Evolutionary conservation across 1,140 invertebrate genomes (phyloP).

Genomic region (Drosophila rhopaloa): DNA sequence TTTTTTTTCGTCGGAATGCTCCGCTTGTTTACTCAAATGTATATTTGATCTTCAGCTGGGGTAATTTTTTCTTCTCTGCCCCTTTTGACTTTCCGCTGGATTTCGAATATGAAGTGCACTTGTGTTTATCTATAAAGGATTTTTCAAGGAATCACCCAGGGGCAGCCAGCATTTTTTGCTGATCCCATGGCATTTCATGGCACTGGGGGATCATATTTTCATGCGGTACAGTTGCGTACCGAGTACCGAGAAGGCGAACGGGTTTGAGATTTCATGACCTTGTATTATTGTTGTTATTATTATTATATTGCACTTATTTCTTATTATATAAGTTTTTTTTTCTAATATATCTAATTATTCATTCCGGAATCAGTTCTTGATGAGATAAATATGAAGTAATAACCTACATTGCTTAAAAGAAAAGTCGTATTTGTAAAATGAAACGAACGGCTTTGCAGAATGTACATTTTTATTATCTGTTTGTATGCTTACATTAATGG

Average conservation of each 20-base stretch:
- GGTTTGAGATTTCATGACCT: neutral
- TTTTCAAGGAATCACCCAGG: slow-evolving; percentile 64
- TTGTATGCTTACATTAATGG: no score
- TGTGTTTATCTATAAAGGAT: slow-evolving; percentile 67
- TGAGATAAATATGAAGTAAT: no score
- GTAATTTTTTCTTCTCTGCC: slow-evolving; percentile 34
- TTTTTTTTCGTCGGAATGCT: slow-evolving; percentile 66
- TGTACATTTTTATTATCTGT: no score
- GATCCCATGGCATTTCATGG: slow-evolving; percentile 29
- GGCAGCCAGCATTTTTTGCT: slow-evolving; percentile 23
- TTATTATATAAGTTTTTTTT: no score
- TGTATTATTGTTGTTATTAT: neutral
- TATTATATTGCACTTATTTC: no score
- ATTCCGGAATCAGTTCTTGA: no score
- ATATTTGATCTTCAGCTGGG: slow-evolving; percentile 69
- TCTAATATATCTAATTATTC: no score
- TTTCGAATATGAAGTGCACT: slow-evolving; percentile 29
- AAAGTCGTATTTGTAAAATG: no score
- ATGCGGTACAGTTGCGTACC: slow-evolving; percentile 18
- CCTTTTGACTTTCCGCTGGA: slow-evolving; percentile 7
- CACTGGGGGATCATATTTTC: slow-evolving; percentile 10
- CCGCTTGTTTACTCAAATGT: slow-evolving; percentile 77
- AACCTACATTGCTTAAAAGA: no score
- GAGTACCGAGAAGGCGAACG: neutral
- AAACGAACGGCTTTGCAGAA: no score